phyloP scores from a whole-genome alignment of 2,797 vertebrate species.

The Clarias fuscus region DNA sequence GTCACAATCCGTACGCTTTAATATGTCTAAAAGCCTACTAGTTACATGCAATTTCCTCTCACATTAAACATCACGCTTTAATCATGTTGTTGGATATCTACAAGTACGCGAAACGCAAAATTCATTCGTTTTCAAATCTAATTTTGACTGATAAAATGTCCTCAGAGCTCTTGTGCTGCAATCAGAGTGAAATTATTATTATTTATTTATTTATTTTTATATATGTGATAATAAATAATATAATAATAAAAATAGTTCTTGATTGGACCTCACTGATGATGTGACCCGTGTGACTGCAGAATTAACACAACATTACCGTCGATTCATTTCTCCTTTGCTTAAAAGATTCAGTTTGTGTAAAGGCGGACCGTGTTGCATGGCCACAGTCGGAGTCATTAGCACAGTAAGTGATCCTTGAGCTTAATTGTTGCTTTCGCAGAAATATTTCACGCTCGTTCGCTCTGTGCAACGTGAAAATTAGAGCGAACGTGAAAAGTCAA shows the following conservation, averaged over 20 bases:
- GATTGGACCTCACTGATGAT: background rate
- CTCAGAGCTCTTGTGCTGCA: background rate
- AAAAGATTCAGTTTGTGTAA: background rate
- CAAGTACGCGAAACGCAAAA: background rate
- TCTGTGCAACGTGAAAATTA: background rate
- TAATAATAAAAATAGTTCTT: background rate
- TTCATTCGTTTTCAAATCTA: background rate
- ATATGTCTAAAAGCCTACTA: background rate
- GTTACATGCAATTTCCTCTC: background rate
- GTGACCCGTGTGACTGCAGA: background rate
- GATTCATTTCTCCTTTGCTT: background rate
- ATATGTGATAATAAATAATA: too few species aligned
- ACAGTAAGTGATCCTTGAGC: background rate
- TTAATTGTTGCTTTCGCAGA: background rate
- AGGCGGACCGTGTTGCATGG: background rate
- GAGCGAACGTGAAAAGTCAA: background rate
- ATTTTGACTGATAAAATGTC: background rate
- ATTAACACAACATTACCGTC: background rate
- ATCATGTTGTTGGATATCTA: background rate
- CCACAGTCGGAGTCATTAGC: background rate
- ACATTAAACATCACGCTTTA: too few species aligned
- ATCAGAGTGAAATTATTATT: background rate
- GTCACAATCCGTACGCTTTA: background rate
- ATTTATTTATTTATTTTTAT: too few species aligned
- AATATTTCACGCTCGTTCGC: background rate